A percentile compares a stretch with the other conserved stretches of the same genome.
These are phyloP conservation scores for Drosophila mimica DNA, from an alignment of 2,888 invertebrate genomes.

Conservation along the genomic window DNA sequence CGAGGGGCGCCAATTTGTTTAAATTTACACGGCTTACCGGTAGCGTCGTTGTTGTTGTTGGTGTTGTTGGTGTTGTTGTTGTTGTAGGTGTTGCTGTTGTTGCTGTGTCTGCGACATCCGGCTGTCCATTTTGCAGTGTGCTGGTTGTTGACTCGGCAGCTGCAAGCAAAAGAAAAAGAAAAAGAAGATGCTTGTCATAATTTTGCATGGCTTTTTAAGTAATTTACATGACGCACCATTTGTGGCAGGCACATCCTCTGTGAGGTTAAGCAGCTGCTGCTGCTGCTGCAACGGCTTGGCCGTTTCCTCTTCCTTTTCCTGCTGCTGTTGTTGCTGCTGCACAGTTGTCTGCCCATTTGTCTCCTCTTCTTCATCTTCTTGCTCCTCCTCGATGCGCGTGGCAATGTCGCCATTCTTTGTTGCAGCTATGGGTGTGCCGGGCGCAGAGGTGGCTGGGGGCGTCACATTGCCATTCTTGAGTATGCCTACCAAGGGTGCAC, in stretches of 20 bases:
- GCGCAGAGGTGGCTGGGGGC: constrained; percentile 31
- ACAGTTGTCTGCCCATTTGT: constrained; percentile 49
- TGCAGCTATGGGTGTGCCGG: constrained; percentile 55
- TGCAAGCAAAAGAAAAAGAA: constrained; percentile 25
- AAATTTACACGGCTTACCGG: constrained; percentile 85
- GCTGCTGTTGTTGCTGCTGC: constrained; percentile 26
- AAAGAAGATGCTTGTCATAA: constrained; percentile 34
- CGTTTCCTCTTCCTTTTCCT: constrained; percentile 14
- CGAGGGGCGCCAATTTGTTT: constrained; percentile 85
- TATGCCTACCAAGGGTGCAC: constrained; percentile 83
- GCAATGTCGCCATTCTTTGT: constrained; percentile 71
- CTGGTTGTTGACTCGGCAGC: constrained; percentile 28
- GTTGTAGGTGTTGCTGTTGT: background rate
- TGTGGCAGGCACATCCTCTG: constrained; percentile 54
- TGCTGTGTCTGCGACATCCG: constrained; percentile 39
- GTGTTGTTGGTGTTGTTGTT: background rate
- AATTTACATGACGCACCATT: constrained; percentile 64
- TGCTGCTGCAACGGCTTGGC: constrained; percentile 37
- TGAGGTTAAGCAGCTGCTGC: constrained; percentile 44
- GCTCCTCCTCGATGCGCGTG: constrained; percentile 65
- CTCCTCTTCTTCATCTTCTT: constrained; percentile 72
- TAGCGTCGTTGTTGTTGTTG: constrained; percentile 41
- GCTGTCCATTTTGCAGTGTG: constrained; percentile 42
- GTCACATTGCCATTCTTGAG: constrained; percentile 84
- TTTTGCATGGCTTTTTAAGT: constrained; percentile 46